phyloP scores from a whole-genome alignment of 64 coral and sea anemone species.

The Pocillopora damicornis region DNA sequence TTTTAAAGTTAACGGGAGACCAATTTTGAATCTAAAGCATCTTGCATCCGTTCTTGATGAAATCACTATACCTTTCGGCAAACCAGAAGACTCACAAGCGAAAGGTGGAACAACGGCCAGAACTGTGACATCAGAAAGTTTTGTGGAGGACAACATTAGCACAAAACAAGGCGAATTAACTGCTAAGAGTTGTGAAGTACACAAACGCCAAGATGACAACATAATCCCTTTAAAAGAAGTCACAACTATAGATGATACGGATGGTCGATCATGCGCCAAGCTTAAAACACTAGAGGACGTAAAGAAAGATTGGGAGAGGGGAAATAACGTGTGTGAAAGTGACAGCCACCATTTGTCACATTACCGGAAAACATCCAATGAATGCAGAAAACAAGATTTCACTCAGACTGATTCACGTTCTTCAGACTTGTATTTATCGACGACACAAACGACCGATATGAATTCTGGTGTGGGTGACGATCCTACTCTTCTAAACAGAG shows the following conservation, averaged over 20 bases:
- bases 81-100: not conserved
- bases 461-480: constrained; percentile 69
- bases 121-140: constrained; percentile 34
- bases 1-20: constrained; percentile 83
- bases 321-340: not conserved
- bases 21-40: constrained; percentile 77
- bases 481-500: constrained; percentile 67
- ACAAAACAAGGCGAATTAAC: not conserved
- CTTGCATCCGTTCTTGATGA: constrained; percentile 75
- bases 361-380: not conserved
- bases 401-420: constrained; percentile 11
- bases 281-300: constrained; percentile 30
- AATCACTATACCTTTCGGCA: constrained; percentile 64
- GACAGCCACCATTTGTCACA: not conserved
- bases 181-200: not conserved
- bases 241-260: not conserved
- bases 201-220: constrained; percentile 1
- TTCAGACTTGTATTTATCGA: constrained; percentile 14
- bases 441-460: constrained; percentile 21
- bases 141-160: constrained; percentile 9
- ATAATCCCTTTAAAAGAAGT: constrained; percentile 25
- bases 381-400: constrained; percentile 24
- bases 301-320: constrained; percentile 25
- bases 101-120: not conserved
- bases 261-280: constrained; percentile 20